Conservation (phyloP, 1,140 invertebrate species). For the Drosophila pseudoananassae region DNA sequence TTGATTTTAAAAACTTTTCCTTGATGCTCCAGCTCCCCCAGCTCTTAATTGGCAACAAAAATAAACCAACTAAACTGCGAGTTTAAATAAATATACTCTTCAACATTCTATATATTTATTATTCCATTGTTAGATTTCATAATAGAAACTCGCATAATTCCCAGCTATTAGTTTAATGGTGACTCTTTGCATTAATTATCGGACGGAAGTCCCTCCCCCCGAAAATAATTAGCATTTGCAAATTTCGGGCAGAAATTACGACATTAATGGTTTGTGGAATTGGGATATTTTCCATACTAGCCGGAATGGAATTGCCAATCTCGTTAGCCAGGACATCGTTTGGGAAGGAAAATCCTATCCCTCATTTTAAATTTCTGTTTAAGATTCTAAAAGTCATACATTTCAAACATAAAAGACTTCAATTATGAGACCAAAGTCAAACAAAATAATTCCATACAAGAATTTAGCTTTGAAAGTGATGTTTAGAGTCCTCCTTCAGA, state of each 20-base stretch:
- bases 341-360: not conserved
- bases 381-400: not conserved
- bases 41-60: constrained; percentile 17
- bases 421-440: not conserved
- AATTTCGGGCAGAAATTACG: constrained; percentile 16
- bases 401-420: not conserved
- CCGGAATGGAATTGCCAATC: not conserved
- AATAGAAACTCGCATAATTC: constrained; percentile 9
- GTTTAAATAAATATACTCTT: no score
- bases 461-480: constrained; percentile 2
- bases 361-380: no score
- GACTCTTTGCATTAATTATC: constrained; percentile 28
- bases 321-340: not conserved
- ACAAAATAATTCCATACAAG: not conserved
- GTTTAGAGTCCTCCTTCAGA: constrained; percentile 17
- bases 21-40: not conserved
- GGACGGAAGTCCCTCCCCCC: not conserved
- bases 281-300: constrained; percentile 1
- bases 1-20: constrained; percentile 25
- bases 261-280: constrained; percentile 24
- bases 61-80: not conserved
- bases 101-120: no score
- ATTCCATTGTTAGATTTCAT: not conserved
- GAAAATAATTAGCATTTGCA: constrained; percentile 31
- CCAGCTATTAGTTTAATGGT: constrained; percentile 35